Evolutionary conservation across 2,888 invertebrate species (phyloP).

Genomic region (Sphecodes monilicornis): DNA sequence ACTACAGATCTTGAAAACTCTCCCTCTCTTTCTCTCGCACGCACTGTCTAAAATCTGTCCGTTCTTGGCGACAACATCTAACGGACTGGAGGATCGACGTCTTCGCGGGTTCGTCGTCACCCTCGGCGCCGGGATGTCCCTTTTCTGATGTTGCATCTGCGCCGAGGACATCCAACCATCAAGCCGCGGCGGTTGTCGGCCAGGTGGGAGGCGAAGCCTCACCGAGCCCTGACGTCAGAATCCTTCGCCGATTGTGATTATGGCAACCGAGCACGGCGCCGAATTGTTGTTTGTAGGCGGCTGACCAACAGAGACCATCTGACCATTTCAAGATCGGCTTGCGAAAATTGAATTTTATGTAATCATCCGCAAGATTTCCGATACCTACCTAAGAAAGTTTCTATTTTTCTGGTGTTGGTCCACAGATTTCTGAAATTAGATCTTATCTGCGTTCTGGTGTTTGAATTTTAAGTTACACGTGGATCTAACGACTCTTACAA

Average conservation of each 20-base stretch:
- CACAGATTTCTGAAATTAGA: background rate
- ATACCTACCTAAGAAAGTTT: background rate
- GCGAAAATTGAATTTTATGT: background rate
- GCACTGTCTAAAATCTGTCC: slow-evolving; percentile 27
- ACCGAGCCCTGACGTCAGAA: slow-evolving; percentile 45
- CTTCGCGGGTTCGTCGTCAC: slow-evolving; percentile 45
- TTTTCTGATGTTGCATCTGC: slow-evolving; percentile 68
- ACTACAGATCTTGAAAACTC: background rate
- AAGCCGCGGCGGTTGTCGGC: slow-evolving; percentile 18
- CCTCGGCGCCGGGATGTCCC: slow-evolving; percentile 54
- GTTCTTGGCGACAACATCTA: slow-evolving; percentile 64
- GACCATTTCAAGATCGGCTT: background rate
- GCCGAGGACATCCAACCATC: slow-evolving; percentile 66
- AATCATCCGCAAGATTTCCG: background rate
- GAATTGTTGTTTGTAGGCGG: background rate
- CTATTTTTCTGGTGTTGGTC: background rate
- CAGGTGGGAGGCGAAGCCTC: slow-evolving; percentile 60
- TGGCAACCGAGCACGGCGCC: background rate
- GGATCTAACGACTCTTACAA: background rate
- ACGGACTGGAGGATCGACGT: slow-evolving; percentile 67
- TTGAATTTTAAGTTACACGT: background rate
- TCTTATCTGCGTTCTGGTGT: background rate
- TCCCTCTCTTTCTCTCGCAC: background rate
- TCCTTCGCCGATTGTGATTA: slow-evolving; percentile 39
- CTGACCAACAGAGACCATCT: background rate